Conservation (phyloP, 2,888 invertebrate genomes). For the Cantharis nigra region DNA sequence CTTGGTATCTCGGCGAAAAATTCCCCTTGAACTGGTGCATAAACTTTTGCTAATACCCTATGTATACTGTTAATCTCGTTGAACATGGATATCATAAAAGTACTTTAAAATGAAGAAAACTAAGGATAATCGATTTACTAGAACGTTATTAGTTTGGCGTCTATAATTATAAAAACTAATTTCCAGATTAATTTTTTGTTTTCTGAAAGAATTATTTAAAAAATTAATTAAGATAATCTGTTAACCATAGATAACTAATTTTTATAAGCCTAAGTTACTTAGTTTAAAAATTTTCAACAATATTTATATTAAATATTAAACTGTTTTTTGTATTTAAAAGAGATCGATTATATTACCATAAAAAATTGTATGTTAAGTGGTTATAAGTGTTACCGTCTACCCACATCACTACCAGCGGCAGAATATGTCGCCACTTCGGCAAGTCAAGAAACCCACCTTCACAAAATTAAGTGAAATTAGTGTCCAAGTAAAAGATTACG, state of each 20-base stretch:
- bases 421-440: slow-evolving; percentile 29
- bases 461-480: slow-evolving; percentile 31
- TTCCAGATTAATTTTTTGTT: neutral
- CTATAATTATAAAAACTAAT: neutral
- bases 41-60: no score
- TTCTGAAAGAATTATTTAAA: neutral
- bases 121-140: no score
- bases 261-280: neutral
- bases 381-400: slow-evolving; percentile 33
- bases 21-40: no score
- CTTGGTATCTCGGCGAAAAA: no score
- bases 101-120: no score
- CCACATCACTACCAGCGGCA: slow-evolving; percentile 26
- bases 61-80: no score
- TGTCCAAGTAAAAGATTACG: slow-evolving; percentile 31
- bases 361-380: slow-evolving; percentile 27
- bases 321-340: neutral
- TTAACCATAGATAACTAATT: neutral
- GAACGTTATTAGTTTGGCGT: neutral
- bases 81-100: no score
- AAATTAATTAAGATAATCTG: neutral
- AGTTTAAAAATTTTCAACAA: neutral
- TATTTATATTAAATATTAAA: neutral
- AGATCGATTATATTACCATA: slow-evolving; percentile 15
- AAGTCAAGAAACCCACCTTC: slow-evolving; percentile 25